Base-by-base conservation (phyloP, 92 coral and sea anemone species). In the Umimayanthus chanpuru region DNA sequence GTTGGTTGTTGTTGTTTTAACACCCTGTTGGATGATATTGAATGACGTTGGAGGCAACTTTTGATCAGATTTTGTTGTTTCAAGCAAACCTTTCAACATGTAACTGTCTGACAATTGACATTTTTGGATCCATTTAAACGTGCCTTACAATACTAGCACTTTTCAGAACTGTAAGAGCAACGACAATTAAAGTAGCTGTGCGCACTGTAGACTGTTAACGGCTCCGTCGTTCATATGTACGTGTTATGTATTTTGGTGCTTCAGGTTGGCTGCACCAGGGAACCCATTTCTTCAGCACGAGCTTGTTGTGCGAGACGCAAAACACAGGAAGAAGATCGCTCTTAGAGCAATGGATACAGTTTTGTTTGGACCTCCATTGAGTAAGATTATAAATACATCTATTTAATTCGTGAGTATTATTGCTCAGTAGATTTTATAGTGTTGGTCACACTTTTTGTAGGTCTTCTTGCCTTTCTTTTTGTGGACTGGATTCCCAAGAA, bases 321-420 rank as follows among this genome's bases (percentile, higher is more conserved):
- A 86, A 26, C 90, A 90, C 26, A 85, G 93, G 28, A 90, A 90
- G 81, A 90, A 90, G 85, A 90, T 90, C 70, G 90, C 93, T 3
- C 89, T 90, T 28, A 81, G 93, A 90, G 93, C 93, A 49, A 90
- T 90, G 93, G 93, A 90, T 66, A 86, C 80, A 47, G 93, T 90
- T 86, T 77, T 90, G 30, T 90, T 90, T 90, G 93, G 93, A 56
- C 90, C 93, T 32, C 93, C 90, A 20, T 86, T 73, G 47, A 84
- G 93, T 90, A 80, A 90, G 86, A 81, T 21, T 3, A 10, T 16
- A 18, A 11, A 4, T 30, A 16, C 3, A 5, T 30, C 7, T 44
- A 26, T 11, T 11, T 10, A 23, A 0, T 78, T 76, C 16, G 14
- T 10, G 38, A 3, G 41, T 39, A 7, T 14, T 73, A 73, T 2